Percentiles rank a stretch among this genome's conserved stretches.
Conservation (phyloP, 2,113 vertebrate genomes). For the Pseudorasbora parva region DNA sequence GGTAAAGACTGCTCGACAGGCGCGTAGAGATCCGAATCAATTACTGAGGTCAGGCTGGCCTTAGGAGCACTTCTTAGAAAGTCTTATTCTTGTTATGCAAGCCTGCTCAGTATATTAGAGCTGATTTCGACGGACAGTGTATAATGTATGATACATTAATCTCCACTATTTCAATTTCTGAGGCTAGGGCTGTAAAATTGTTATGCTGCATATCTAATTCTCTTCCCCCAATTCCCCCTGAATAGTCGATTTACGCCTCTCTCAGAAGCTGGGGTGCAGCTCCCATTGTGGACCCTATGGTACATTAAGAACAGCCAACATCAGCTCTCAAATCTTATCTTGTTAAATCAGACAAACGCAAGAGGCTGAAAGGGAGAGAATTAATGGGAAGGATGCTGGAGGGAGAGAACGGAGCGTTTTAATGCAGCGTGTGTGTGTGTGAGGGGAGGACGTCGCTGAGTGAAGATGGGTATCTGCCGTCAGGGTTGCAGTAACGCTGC, state of each 20-base stretch:
- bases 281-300: slow-evolving; percentile 83
- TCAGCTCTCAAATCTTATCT: slow-evolving; percentile 97
- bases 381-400: slow-evolving; percentile 83
- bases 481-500: slow-evolving; percentile 37
- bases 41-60: slow-evolving; percentile 88
- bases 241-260: slow-evolving; percentile 93
- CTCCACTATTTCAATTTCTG: slow-evolving; percentile 91
- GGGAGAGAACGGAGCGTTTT: slow-evolving; percentile 65
- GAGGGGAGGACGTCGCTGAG: slow-evolving; percentile 31
- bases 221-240: slow-evolving; percentile 74
- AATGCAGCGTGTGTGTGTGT: slow-evolving; percentile 42
- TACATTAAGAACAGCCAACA: slow-evolving; percentile 94
- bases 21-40: slow-evolving; percentile 92
- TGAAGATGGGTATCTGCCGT: slow-evolving; percentile 58
- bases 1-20: slow-evolving; percentile 79
- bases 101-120: slow-evolving; percentile 92
- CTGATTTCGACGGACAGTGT: slow-evolving; percentile 90
- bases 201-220: slow-evolving; percentile 96
- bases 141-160: slow-evolving; percentile 94
- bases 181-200: slow-evolving; percentile 90
- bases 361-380: slow-evolving; percentile 89
- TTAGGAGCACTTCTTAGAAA: slow-evolving; percentile 88
- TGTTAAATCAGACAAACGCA: slow-evolving; percentile 98
- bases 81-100: slow-evolving; percentile 86
- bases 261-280: slow-evolving; percentile 82